These are phyloP conservation scores for Heterotilapia buettikoferi DNA, from an alignment of 2,113 vertebrate genomes.

Conservation along the genomic window DNA sequence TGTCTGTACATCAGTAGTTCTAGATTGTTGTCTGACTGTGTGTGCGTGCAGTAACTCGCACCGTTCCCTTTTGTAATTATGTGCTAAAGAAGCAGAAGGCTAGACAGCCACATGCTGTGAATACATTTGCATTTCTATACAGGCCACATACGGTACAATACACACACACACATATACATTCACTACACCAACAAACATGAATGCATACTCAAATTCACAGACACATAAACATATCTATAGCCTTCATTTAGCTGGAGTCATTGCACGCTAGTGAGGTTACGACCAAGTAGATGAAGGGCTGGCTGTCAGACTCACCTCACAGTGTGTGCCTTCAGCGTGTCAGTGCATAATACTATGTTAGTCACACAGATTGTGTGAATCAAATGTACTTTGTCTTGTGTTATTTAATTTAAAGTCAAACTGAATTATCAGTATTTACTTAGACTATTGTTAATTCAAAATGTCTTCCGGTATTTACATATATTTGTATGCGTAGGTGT, in stretches of 20 bases:
- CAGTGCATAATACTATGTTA: not conserved
- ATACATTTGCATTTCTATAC: constrained; percentile 30
- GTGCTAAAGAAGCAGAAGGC: constrained; percentile 3
- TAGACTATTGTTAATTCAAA: not conserved
- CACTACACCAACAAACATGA: not conserved
- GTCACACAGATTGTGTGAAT: not conserved
- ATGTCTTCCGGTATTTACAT: not conserved
- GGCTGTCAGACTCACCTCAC: not conserved
- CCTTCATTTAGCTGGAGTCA: not conserved
- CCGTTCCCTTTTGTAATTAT: not conserved
- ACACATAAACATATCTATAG: not conserved
- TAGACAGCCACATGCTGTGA: constrained; percentile 12
- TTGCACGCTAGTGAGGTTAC: not conserved
- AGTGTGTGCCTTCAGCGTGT: not conserved
- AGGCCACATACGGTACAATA: not conserved
- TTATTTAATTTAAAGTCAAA: not conserved
- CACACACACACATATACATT: not conserved
- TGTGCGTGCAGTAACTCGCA: not conserved
- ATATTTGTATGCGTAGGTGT: not conserved
- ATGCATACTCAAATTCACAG: not conserved
- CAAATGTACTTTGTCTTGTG: not conserved
- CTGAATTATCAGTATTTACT: not conserved
- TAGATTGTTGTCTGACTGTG: not conserved
- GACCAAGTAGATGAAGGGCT: not conserved
- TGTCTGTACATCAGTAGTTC: not conserved